Evolutionary conservation across 2,888 invertebrate species (phyloP), one percentile per base, ranked within the genome.

Genomic region (Pollenia amentaria): DNA sequence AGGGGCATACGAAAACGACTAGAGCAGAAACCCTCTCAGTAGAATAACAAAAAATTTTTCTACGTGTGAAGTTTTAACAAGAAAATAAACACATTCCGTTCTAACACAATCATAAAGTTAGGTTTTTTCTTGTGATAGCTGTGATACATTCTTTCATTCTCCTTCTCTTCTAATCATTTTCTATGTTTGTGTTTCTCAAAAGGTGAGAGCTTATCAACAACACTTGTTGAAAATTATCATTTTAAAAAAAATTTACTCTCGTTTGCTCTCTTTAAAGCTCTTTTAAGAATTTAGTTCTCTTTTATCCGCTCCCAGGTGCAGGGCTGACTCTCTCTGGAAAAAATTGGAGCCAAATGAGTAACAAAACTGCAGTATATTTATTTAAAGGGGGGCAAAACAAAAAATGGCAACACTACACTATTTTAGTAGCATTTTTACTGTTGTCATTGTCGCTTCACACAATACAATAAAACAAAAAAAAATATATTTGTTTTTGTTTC

Each of bases 331-430:
- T 82, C 67, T 69, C 10, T 40, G 40, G 3, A 16, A 62, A 57
- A 16, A 62, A 60, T 65, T 65, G 46, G 55, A 70, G 76, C 62
- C 4, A 21, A 44, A 42, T 40, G 69, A 73, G 60, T n/a, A 57
- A 51, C 8, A 51, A 48, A 62, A 51, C 46, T 64, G 55, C 67
- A 18, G 29, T 73, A n/a, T 75, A 48, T 72, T 40, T 55, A 60
- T 64, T 72, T 42, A 81, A 70, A 83, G 83, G 83, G 85, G 86
- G 79, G 86, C 86, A 83, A 79, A n/a, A 65, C 79, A 83, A 87
- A 87, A 80, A 87, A 87, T 87, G 86, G 86, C 83, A 87, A 87
- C 83, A 87, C 86, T 79, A 83, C 60, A 76, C 86, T 79, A 79
- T 70, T 86, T 86, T 87, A 87, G 86, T 87, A 79, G 83, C 80